phyloP scores from a whole-genome alignment of 2,113 vertebrate species.

The Setophaga coronata region DNA sequence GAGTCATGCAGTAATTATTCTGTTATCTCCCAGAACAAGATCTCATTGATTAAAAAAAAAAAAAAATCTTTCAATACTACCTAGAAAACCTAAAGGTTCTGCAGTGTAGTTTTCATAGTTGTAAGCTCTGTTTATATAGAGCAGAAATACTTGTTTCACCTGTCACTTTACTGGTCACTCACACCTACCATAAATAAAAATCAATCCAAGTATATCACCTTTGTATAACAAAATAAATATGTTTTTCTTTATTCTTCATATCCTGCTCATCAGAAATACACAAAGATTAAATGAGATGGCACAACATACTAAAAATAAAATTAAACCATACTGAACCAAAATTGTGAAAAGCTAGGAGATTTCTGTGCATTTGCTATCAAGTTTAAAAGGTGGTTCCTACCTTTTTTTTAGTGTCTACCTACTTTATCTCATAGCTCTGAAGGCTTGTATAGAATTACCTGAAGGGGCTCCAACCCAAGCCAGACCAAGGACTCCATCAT shows the following conservation, averaged over 20 bases:
- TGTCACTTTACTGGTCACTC: background rate
- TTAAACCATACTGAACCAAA: background rate
- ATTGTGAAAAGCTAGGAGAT: background rate
- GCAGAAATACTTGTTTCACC: background rate
- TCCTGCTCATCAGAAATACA: background rate
- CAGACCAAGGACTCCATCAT: constrained; percentile 94
- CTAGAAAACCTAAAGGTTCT: background rate
- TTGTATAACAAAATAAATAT: background rate
- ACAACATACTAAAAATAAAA: background rate
- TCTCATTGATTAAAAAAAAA: background rate
- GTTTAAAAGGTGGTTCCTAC: background rate
- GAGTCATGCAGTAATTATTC: background rate
- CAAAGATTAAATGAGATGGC: background rate
- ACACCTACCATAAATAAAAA: background rate
- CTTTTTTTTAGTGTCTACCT: background rate
- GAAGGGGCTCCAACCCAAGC: constrained; percentile 98
- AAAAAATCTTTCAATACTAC: background rate
- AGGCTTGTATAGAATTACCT: constrained; percentile 75
- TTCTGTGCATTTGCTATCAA: background rate
- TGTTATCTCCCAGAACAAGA: background rate
- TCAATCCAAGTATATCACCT: background rate
- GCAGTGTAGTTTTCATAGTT: background rate
- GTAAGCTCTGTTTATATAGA: background rate
- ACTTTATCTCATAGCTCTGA: background rate
- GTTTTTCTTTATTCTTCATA: background rate